Evolutionary conservation across 2,113 vertebrate species (phyloP).

Genomic region (Sialia sialis): DNA sequence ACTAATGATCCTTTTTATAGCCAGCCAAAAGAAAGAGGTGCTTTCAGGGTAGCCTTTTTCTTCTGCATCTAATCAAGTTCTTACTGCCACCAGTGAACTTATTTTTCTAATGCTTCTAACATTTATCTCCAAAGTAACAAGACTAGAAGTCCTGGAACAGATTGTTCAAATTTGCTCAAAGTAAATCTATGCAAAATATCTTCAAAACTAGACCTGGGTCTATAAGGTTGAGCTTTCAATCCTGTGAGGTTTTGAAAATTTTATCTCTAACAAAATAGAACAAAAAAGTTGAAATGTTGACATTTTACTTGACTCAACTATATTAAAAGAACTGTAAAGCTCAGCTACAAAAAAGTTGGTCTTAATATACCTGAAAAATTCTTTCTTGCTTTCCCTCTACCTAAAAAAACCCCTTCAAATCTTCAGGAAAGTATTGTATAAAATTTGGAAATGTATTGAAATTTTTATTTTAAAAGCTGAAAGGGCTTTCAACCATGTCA

Average conservation of each 20-base stretch:
- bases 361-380: neutral
- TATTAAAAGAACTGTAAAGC: neutral
- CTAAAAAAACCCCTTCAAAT: neutral
- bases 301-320: neutral
- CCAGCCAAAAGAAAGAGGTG: neutral
- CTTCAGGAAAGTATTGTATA: neutral
- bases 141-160: neutral
- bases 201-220: neutral
- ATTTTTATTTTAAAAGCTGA: neutral
- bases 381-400: neutral
- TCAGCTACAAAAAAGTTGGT: neutral
- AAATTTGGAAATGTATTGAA: neutral
- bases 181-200: neutral
- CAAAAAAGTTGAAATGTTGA: constrained; percentile 20
- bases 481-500: neutral
- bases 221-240: neutral
- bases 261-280: constrained; percentile 11
- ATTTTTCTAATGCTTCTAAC: constrained; percentile 7
- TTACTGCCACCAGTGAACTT: neutral
- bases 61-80: neutral
- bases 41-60: neutral
- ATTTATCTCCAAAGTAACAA: neutral
- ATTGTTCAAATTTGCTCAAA: constrained; percentile 17
- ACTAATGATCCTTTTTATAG: neutral
- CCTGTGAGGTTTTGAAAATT: neutral